Evolutionary conservation across 2,888 invertebrate genomes (phyloP).

Genomic region (Andrena camellia): DNA sequence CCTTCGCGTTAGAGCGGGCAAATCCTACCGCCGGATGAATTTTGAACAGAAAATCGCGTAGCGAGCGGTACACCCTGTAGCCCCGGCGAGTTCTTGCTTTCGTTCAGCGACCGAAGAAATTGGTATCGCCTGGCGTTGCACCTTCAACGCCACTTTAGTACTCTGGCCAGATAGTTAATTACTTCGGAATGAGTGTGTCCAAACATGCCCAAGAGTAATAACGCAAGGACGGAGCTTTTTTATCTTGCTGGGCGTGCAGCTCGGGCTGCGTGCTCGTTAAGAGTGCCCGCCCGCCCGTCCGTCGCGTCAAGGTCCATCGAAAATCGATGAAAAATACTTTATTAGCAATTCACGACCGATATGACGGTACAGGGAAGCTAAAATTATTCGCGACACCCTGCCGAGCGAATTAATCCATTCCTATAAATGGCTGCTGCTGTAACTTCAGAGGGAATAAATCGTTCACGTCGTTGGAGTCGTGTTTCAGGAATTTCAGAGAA

Average conservation of each 20-base stretch:
- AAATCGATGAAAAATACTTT: background rate
- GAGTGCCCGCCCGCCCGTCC: no score
- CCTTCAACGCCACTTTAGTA: background rate
- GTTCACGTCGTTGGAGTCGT: background rate
- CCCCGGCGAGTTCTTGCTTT: background rate
- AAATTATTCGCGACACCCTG: background rate
- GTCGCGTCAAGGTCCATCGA: background rate
- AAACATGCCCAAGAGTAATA: no score
- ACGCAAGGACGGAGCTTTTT: no score
- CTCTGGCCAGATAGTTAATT: background rate
- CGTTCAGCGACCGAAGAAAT: background rate
- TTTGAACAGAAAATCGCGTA: no score
- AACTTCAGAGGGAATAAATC: background rate
- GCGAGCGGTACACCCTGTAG: background rate
- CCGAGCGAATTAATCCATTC: background rate
- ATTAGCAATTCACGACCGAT: background rate
- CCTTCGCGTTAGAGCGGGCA: no score
- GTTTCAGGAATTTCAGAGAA: background rate
- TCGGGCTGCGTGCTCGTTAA: background rate
- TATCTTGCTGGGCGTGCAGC: no score
- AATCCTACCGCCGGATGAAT: no score
- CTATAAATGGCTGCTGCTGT: background rate
- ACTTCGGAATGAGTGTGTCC: no score
- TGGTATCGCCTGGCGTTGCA: background rate
- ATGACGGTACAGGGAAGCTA: background rate